These are phyloP conservation scores for Ptychochromis oligacanthus DNA, from an alignment of 2,113 vertebrate genomes.

Conservation along the genomic window DNA sequence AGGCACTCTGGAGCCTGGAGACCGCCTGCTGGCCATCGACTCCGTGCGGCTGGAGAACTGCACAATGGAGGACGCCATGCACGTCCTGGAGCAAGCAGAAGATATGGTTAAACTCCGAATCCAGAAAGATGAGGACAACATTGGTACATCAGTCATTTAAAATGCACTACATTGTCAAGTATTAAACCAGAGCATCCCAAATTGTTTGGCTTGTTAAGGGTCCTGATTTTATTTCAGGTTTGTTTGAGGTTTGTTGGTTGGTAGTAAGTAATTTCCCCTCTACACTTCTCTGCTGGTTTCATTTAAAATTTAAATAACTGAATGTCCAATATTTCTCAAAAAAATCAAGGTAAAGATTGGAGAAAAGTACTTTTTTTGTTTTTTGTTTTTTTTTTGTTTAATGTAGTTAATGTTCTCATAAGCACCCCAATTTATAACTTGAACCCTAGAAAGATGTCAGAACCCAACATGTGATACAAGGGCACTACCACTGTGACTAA, in stretches of 20 bases:
- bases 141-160: slow-evolving; percentile 78
- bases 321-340: no score
- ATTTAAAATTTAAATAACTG: background rate
- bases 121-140: slow-evolving; percentile 98
- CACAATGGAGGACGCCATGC: slow-evolving; percentile 95
- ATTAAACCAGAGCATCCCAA: background rate
- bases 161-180: background rate
- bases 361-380: no score
- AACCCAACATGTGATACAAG: background rate
- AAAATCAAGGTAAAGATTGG: no score
- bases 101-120: slow-evolving; percentile 97
- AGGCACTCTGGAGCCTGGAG: slow-evolving; percentile 95
- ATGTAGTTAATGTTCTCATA: background rate
- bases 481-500: background rate
- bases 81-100: slow-evolving; percentile 92
- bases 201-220: background rate
- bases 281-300: background rate
- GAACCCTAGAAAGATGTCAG: background rate
- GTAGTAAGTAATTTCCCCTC: background rate
- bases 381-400: no score
- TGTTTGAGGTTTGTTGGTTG: background rate
- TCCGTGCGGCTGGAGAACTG: slow-evolving; percentile 93
- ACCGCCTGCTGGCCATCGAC: slow-evolving; percentile 96
- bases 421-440: background rate
- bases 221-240: background rate